phyloP scores from a whole-genome alignment of 1,140 invertebrate species.

The Watersipora subatra region DNA sequence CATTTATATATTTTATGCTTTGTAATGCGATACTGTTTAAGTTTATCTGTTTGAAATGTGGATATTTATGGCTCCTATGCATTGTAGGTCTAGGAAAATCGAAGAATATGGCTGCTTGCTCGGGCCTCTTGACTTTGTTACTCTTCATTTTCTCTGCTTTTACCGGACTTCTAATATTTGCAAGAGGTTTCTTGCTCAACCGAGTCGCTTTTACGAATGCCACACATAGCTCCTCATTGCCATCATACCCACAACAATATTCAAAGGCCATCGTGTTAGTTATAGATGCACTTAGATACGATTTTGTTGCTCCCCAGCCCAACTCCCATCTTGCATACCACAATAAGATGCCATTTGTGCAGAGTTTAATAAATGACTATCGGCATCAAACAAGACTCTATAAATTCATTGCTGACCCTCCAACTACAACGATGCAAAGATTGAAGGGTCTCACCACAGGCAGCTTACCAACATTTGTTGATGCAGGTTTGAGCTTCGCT shows the following conservation, averaged over 20 bases:
- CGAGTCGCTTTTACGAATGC: constrained; percentile 50
- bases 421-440: constrained; percentile 89
- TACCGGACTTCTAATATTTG: constrained; percentile 55
- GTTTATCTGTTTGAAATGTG: no score
- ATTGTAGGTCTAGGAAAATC: no score
- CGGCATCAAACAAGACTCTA: constrained; percentile 50
- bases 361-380: constrained; percentile 48
- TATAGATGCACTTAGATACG: constrained; percentile 83
- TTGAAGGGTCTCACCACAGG: constrained; percentile 86
- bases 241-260: constrained; percentile 12
- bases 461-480: constrained; percentile 85
- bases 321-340: constrained; percentile 41
- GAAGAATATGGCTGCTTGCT: not conserved
- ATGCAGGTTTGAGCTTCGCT: constrained; percentile 25
- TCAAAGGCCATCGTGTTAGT: constrained; percentile 56
- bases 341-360: constrained; percentile 64
- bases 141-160: not conserved
- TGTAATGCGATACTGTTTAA: no score
- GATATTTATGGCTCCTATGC: no score
- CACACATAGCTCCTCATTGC: not conserved
- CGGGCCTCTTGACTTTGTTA: not conserved
- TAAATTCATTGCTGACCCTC: constrained; percentile 80
- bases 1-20: no score
- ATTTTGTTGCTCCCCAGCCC: constrained; percentile 53
- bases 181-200: constrained; percentile 67